Evolutionary conservation across 2,888 invertebrate species (phyloP).

Genomic region (Steinernema hermaphroditum): DNA sequence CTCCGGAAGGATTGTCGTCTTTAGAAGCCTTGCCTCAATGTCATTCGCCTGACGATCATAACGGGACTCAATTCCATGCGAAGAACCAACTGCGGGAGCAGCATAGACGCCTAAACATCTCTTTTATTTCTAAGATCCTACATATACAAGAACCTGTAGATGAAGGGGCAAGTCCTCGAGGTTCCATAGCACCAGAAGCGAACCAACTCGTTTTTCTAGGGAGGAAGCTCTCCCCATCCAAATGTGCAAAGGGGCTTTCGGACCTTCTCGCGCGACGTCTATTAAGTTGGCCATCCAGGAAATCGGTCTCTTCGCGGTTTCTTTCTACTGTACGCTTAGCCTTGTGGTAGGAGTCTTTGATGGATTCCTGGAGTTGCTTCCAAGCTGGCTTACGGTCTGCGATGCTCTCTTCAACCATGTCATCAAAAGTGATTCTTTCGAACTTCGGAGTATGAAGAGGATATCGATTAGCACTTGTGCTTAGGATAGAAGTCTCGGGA

Average conservation of each 20-base stretch:
- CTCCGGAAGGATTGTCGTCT: slow-evolving; percentile 47
- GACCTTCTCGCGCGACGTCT: slow-evolving; percentile 47
- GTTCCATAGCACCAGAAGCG: slow-evolving; percentile 43
- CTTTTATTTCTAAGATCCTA: neutral
- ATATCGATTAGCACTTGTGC: slow-evolving; percentile 34
- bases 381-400: slow-evolving; percentile 58
- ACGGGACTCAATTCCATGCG: slow-evolving; percentile 60
- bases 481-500: neutral
- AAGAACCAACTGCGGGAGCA: slow-evolving; percentile 57
- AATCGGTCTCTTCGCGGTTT: slow-evolving; percentile 57
- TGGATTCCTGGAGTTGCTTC: slow-evolving; percentile 59
- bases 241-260: slow-evolving; percentile 52
- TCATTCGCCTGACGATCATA: slow-evolving; percentile 55
- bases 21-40: slow-evolving; percentile 56
- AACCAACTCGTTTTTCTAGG: slow-evolving; percentile 44
- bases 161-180: slow-evolving; percentile 38
- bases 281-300: slow-evolving; percentile 49
- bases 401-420: slow-evolving; percentile 52
- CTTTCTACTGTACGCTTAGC: slow-evolving; percentile 56
- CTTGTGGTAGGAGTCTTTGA: slow-evolving; percentile 61
- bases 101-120: slow-evolving; percentile 58
- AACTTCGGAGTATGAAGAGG: slow-evolving; percentile 41
- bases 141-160: neutral
- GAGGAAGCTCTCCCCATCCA: slow-evolving; percentile 49
- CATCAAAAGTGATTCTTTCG: slow-evolving; percentile 59